Percentiles rank a stretch among this genome's conserved stretches.
phyloP scores from a whole-genome alignment of 2,888 invertebrate genomes.

The Miltochrista miniata region DNA sequence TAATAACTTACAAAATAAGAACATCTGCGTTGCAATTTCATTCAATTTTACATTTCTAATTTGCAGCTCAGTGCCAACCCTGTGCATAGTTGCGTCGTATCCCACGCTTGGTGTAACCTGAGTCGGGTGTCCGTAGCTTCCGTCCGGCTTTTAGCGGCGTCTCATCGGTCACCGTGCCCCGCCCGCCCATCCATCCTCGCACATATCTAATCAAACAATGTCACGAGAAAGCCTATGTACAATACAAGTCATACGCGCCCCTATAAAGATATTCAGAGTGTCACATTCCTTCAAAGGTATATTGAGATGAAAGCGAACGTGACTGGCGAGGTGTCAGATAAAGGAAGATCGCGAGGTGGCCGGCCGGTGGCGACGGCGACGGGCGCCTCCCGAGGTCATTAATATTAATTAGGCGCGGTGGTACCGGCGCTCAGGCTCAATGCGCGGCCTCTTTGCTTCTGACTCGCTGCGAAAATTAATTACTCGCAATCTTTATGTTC shows the following conservation, averaged over 20 bases:
- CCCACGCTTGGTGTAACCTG: constrained; percentile 79
- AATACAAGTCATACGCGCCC: constrained; percentile 2
- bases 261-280: constrained; percentile 3
- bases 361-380: constrained; percentile 43
- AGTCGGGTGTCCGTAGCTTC: constrained; percentile 78
- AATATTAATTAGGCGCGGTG: constrained; percentile 82
- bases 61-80: constrained; percentile 49
- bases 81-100: constrained; percentile 67
- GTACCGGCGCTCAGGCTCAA: constrained; percentile 66
- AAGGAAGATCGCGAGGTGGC: constrained; percentile 51
- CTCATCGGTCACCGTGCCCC: constrained; percentile 70
- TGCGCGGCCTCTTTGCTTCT: constrained; percentile 80
- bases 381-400: constrained; percentile 73
- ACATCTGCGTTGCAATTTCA: too few relatives aligned
- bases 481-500: constrained; percentile 84
- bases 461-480: constrained; percentile 84
- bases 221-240: constrained; percentile 15
- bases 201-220: constrained; percentile 46
- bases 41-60: neutral
- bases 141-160: constrained; percentile 82
- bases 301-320: constrained; percentile 45
- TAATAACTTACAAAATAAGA: too few relatives aligned
- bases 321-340: constrained; percentile 60
- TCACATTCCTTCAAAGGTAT: constrained; percentile 31
- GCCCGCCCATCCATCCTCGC: constrained; percentile 52